Evolutionary conservation across 1,140 invertebrate species (phyloP).

Genomic region (Atta cephalotes): DNA sequence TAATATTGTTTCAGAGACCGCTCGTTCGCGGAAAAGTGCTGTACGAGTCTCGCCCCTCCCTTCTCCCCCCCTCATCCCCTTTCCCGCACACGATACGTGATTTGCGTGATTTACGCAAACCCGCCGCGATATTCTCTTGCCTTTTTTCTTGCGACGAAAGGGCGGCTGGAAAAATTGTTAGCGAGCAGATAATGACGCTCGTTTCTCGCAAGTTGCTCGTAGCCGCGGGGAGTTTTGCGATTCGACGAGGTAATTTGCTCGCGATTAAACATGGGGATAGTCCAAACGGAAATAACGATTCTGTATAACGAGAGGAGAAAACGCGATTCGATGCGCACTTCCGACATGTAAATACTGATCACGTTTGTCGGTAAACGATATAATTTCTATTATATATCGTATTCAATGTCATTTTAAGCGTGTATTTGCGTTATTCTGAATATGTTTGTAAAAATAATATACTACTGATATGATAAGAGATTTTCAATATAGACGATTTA

Average conservation of each 20-base stretch:
- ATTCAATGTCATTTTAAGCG: not conserved
- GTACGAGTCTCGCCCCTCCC: slow-evolving; percentile 27
- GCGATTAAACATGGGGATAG: slow-evolving; percentile 34
- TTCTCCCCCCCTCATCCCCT: not conserved
- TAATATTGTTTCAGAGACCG: slow-evolving; percentile 74
- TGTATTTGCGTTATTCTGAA: not conserved
- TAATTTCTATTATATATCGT: not conserved
- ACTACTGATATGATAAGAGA: not conserved
- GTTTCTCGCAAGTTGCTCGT: slow-evolving; percentile 47
- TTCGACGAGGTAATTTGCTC: slow-evolving; percentile 49
- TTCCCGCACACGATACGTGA: slow-evolving; percentile 61
- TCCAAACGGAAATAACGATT: slow-evolving; percentile 53
- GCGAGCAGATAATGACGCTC: slow-evolving; percentile 52
- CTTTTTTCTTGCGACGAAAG: slow-evolving; percentile 15
- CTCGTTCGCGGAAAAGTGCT: slow-evolving; percentile 53
- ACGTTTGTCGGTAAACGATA: not conserved
- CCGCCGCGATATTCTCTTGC: slow-evolving; percentile 2
- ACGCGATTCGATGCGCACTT: slow-evolving; percentile 50
- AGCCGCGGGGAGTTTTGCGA: slow-evolving; percentile 37
- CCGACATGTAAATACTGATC: slow-evolving; percentile 30
- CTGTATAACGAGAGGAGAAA: slow-evolving; percentile 18
- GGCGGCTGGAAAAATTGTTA: slow-evolving; percentile 53
- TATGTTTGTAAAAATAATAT: slow-evolving; percentile 2
- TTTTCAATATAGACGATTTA: not conserved
- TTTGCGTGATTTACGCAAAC: slow-evolving; percentile 58